Base-by-base conservation (phyloP, 2,797 vertebrate genomes). In the Buphagus erythrorhynchus region DNA sequence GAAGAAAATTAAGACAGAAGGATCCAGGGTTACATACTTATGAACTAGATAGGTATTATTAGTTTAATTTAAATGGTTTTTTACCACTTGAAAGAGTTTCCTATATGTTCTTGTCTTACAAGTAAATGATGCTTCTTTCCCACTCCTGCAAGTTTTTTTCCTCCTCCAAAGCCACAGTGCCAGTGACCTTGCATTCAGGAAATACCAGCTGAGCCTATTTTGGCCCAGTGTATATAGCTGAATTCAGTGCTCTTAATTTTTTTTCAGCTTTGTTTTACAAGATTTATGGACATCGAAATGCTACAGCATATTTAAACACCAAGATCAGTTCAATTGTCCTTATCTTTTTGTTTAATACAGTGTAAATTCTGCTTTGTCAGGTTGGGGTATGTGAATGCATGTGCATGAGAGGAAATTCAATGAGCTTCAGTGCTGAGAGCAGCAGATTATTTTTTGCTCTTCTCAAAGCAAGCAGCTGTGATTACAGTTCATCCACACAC, bases 381-480 rank as follows among this genome's bases (percentile, higher is more conserved):
- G 54, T 2, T 58, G 54, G 59, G 33, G 20, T 59, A 54, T 62
- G 74, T 21, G 88, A 58, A 59, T 40, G 46, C 31, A 3, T 1
- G 2, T 21, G 48, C 2, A 6, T 90, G 94, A 78, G 80, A 52
- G 46, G 90, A 94, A 96, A 95, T 88, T 90, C 94, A 95, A 93
- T 82, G 66, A 94, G 75, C n/a, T 86, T 58, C 76, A 48, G 65
- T 55, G 91, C 91, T 88, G 86, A 93, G 81, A 88, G 69, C 81
- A 81, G 91, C 95, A 95, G 65, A 65, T 90, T 69, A 61, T 57
- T 84, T 87, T 87, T 72, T 61, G 46, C 59, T 87, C 45, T 66
- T 77, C 79, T 80, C 62, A 59, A 84, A 95, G 54, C 40, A 82
- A 90, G 90, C 54, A 86, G 48, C 48, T 73, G n/a, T 81, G 68